Evolutionary conservation across 2,797 vertebrate genomes (phyloP).

Genomic region (Sebastes itinus): DNA sequence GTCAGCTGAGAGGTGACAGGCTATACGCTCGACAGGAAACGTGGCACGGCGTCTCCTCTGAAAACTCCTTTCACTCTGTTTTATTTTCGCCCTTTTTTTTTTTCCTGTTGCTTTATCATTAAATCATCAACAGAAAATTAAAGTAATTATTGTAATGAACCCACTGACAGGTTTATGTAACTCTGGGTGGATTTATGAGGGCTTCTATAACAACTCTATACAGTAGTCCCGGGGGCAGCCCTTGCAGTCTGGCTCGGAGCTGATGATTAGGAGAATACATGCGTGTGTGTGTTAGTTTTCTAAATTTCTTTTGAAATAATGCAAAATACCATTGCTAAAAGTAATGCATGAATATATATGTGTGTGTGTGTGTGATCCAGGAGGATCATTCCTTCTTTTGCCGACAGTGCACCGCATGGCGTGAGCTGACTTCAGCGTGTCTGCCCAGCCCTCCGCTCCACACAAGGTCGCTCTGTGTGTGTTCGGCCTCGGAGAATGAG

Average conservation of each 20-base stretch:
- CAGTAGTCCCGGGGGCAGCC: conserved; percentile 42
- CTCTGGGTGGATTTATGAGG: conserved; percentile 68
- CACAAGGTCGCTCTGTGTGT: conserved; percentile 86
- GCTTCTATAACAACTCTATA: conserved; percentile 63
- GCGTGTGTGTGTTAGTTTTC: conserved; percentile 7
- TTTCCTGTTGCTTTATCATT: conserved; percentile 71
- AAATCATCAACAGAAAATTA: conserved; percentile 80
- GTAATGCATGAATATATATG: not conserved
- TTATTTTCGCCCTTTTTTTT: conserved; percentile 55
- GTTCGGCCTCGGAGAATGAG: conserved; percentile 80
- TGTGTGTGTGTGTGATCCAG: conserved; percentile 1
- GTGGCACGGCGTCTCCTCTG: conserved; percentile 54
- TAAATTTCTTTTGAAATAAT: not conserved
- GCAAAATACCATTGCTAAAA: not conserved
- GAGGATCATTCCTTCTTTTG: conserved; percentile 45
- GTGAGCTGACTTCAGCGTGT: conserved; percentile 72
- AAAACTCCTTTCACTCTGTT: conserved; percentile 57
- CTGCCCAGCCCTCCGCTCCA: conserved; percentile 67
- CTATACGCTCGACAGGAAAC: conserved; percentile 59
- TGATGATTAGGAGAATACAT: conserved; percentile 21
- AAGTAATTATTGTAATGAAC: conserved; percentile 80
- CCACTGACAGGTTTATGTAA: conserved; percentile 75
- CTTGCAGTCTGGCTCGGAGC: conserved; percentile 38
- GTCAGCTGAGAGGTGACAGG: conserved; percentile 69
- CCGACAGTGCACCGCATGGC: conserved; percentile 57